Evolutionary conservation across 2,113 vertebrate species (phyloP), one percentile per base, ranked within the genome.

Genomic region (Notechis scutatus): DNA sequence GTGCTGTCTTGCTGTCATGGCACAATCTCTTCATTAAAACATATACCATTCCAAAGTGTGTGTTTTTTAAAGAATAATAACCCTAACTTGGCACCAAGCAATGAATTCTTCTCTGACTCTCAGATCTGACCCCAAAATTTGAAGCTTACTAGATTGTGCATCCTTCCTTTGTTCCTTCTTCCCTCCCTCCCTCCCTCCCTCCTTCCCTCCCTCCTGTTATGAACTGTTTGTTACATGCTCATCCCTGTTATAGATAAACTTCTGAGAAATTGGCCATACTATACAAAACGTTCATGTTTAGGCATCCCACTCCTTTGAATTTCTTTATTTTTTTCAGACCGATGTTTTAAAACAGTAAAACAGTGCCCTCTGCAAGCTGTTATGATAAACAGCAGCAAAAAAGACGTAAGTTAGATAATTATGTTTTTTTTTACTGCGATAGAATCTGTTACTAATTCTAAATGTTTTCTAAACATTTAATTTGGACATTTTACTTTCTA

Each of bases 361-460:
- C 2, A 3, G 95, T 93, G 92, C 93, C 93, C 93, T 96, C 97
- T 97, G 93, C 97, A 93, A 97, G n/a, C 59, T 89, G 81, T 64
- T 81, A 29, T 64, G n/a, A 55, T 64, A 56, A 94, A 87, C 20
- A 55, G 20, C 92, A 29, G 74, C 50, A 91, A 56, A 93, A 94
- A 89, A 74, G 87, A 8, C 2, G 24, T 4, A 5, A 50, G 1
- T 45, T 61, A 89, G 42, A 1, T 39, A 10, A 52, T 21, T 57
- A n/a, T 29, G 85, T n/a, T 87, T 87, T 15, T n/a, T 91, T 15
- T n/a, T 91, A 39, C 85, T 56, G 20, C 2, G 23, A 0, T 69
- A 45, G 34, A 24, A 42, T 45, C 45, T n/a, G 8, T 87, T 61
- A 42, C 23, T 45, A 26, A 34, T 50, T 5, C 4, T 69, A 69